phyloP scores from a whole-genome alignment of 2,113 vertebrate genomes.

The Pithys albifrons region DNA sequence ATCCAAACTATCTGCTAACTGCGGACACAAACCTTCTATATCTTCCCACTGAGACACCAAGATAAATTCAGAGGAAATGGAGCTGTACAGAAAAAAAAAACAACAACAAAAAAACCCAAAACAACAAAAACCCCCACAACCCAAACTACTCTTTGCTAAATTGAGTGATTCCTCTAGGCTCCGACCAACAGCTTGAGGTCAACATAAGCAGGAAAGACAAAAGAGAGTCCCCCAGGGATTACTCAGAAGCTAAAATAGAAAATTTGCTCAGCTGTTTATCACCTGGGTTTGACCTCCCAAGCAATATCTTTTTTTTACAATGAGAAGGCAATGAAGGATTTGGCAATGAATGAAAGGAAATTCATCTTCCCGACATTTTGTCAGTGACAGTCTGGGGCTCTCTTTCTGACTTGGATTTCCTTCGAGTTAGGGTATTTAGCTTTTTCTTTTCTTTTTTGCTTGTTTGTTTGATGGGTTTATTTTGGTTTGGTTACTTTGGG shows the following conservation, averaged over 20 bases:
- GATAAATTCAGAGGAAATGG: slow-evolving; percentile 57
- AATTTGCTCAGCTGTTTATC: slow-evolving; percentile 53
- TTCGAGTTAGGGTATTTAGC: background rate
- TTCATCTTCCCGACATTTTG: background rate
- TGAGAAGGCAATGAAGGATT: slow-evolving; percentile 7
- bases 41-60: slow-evolving; percentile 36
- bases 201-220: slow-evolving; percentile 35
- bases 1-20: slow-evolving; percentile 3
- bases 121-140: background rate
- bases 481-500: background rate
- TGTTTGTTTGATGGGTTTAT: background rate
- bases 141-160: background rate
- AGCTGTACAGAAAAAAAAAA: background rate
- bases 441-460: background rate
- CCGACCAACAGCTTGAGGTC: slow-evolving; percentile 46
- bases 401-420: background rate
- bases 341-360: slow-evolving; percentile 30
- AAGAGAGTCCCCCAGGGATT: slow-evolving; percentile 33
- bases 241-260: slow-evolving; percentile 40
- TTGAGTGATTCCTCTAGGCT: slow-evolving; percentile 29
- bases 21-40: slow-evolving; percentile 17
- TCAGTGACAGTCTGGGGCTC: background rate
- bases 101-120: too few species aligned
- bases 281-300: slow-evolving; percentile 54
- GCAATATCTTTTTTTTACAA: background rate